These are phyloP conservation scores for Drosophila niveifrons DNA, from an alignment of 2,888 invertebrate genomes.

Conservation along the genomic window DNA sequence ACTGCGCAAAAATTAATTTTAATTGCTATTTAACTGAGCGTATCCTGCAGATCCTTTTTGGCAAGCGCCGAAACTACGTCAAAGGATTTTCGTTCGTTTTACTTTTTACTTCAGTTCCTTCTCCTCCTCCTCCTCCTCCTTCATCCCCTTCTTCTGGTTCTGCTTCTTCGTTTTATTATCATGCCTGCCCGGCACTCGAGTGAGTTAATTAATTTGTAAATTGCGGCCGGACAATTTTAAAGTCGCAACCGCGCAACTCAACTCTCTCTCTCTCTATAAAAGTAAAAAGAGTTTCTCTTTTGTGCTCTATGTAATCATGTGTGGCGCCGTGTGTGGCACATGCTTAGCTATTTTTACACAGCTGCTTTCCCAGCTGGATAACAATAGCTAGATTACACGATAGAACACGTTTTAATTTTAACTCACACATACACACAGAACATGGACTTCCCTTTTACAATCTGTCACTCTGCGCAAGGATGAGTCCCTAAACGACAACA, in stretches of 20 bases:
- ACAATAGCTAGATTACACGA: slow-evolving; percentile 79
- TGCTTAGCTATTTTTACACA: slow-evolving; percentile 54
- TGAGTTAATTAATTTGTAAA: slow-evolving; percentile 58
- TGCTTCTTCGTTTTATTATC: slow-evolving; percentile 7
- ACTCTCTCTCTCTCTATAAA: too few relatives aligned
- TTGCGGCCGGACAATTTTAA: slow-evolving; percentile 41
- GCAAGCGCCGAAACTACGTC: slow-evolving; percentile 43
- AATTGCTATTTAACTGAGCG: slow-evolving; percentile 77
- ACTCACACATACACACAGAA: slow-evolving; percentile 28
- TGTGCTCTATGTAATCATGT: slow-evolving; percentile 21
- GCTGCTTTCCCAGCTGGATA: slow-evolving; percentile 50
- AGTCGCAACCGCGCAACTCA: slow-evolving; percentile 22
- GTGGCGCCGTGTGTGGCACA: slow-evolving; percentile 39
- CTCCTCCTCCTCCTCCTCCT: neutral
- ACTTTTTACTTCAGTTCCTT: slow-evolving; percentile 4
- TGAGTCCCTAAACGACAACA: slow-evolving; percentile 1
- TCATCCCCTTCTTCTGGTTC: slow-evolving; percentile 2
- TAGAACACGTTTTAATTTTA: slow-evolving; percentile 84
- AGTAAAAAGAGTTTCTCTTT: neutral
- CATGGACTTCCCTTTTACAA: slow-evolving; percentile 21
- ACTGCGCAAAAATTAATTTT: slow-evolving; percentile 76
- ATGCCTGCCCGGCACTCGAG: slow-evolving; percentile 44
- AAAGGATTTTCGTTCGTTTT: slow-evolving; percentile 32
- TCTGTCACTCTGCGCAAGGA: slow-evolving; percentile 32
- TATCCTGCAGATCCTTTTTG: slow-evolving; percentile 50